Conservation (phyloP, 2,888 invertebrate genomes). For the Philhelius pedissequus region DNA sequence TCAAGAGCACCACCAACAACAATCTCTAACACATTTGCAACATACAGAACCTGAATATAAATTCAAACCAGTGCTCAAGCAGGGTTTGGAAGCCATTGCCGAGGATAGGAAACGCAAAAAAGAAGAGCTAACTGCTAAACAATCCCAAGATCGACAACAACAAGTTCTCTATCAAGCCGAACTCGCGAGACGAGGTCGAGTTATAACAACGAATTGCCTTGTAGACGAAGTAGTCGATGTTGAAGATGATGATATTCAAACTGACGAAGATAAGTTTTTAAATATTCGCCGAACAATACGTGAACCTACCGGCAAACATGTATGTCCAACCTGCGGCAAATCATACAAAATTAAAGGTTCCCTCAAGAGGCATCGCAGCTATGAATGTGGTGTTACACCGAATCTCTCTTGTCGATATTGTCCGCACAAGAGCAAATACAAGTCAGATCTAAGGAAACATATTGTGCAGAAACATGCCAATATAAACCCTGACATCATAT, state of each 20-base stretch:
- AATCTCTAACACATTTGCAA: background rate
- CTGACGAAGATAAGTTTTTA: slow-evolving; percentile 60
- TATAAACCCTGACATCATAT: slow-evolving; percentile 57
- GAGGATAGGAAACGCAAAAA: slow-evolving; percentile 40
- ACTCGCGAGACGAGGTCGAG: slow-evolving; percentile 30
- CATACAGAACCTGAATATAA: slow-evolving; percentile 49
- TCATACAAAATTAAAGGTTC: slow-evolving; percentile 90
- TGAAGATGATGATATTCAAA: slow-evolving; percentile 39
- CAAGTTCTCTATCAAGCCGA: slow-evolving; percentile 31
- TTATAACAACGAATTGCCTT: slow-evolving; percentile 64
- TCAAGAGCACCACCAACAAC: background rate
- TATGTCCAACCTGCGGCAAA: slow-evolving; percentile 88
- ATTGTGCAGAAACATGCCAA: slow-evolving; percentile 76
- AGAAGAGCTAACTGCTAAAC: slow-evolving; percentile 35
- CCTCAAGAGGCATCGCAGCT: slow-evolving; percentile 86
- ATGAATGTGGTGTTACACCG: slow-evolving; percentile 83
- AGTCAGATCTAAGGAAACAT: slow-evolving; percentile 78
- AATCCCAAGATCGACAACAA: slow-evolving; percentile 34
- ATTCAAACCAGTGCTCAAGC: slow-evolving; percentile 29
- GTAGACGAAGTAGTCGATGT: slow-evolving; percentile 65
- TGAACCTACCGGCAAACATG: slow-evolving; percentile 73
- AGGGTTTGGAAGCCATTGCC: background rate
- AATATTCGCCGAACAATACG: slow-evolving; percentile 32
- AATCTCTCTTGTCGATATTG: slow-evolving; percentile 76
- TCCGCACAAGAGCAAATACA: slow-evolving; percentile 78